Evolutionary conservation across 1,140 invertebrate genomes (phyloP).

Genomic region (Nephotettix cincticeps): DNA sequence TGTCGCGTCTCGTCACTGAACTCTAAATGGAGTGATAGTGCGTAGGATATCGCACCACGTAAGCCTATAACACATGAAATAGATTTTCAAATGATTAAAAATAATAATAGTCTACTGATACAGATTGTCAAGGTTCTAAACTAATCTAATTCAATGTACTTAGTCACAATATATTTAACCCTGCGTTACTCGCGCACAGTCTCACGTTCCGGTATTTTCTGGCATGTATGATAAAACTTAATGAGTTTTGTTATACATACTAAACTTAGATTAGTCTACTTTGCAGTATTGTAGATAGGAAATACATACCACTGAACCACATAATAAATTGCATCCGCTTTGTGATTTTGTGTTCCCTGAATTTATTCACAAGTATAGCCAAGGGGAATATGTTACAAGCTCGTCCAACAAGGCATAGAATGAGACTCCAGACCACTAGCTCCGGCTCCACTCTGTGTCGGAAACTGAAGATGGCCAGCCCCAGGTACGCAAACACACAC

Average conservation of each 20-base stretch:
- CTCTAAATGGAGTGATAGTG: constrained; percentile 93
- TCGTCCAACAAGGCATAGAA: constrained; percentile 88
- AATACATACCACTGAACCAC: constrained; percentile 92
- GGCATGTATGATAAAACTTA: neutral
- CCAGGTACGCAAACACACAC: constrained; percentile 98
- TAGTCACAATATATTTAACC: no score
- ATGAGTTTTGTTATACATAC: neutral
- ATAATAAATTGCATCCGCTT: constrained; percentile 99
- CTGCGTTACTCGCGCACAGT: no score
- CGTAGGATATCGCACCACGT: constrained; percentile 96
- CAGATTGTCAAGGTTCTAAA: no score
- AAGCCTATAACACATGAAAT: constrained; percentile 62
- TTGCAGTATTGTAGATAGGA: no score
- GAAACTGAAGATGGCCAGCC: constrained; percentile 96
- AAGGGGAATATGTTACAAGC: constrained; percentile 97
- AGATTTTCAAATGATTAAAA: no score
- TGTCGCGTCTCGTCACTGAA: constrained; percentile 91
- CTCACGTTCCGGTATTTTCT: no score
- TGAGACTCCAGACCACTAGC: constrained; percentile 89
- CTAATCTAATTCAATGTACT: no score
- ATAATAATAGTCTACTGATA: no score
- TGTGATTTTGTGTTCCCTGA: constrained; percentile 96
- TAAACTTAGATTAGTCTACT: neutral
- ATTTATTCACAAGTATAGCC: constrained; percentile 90
- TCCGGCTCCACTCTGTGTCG: constrained; percentile 76